These are phyloP conservation scores for Cotesia glomerata DNA, from an alignment of 1,140 invertebrate genomes.

Conservation along the genomic window DNA sequence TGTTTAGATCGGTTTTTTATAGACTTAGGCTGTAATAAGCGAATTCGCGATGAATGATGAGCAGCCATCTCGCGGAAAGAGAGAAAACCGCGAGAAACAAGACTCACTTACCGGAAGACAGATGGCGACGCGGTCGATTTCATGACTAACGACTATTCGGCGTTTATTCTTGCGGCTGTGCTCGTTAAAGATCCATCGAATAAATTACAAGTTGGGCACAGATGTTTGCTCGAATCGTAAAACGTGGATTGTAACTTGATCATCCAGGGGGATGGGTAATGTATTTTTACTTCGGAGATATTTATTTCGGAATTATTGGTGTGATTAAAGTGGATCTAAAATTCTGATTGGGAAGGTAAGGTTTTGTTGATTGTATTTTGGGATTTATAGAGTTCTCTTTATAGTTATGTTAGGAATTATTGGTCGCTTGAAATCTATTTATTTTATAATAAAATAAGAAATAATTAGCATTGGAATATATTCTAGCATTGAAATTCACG, in stretches of 20 bases:
- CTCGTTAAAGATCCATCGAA: conserved; percentile 10
- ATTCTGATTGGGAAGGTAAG: too few species aligned
- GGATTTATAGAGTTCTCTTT: too few species aligned
- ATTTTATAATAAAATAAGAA: too few species aligned
- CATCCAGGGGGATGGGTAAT: neutral
- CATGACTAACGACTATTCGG: neutral
- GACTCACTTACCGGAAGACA: neutral
- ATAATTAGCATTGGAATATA: too few species aligned
- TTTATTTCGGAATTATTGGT: too few species aligned
- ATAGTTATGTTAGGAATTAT: too few species aligned
- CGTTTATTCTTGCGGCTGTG: conserved; percentile 1
- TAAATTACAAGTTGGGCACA: neutral
- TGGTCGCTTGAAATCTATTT: too few species aligned
- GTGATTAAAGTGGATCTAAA: too few species aligned
- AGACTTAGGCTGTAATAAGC: too few species aligned
- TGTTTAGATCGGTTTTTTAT: too few species aligned
- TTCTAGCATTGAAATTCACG: too few species aligned
- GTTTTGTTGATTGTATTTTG: too few species aligned
- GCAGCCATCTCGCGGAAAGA: neutral
- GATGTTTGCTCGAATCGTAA: neutral
- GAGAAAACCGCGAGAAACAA: neutral
- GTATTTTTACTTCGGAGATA: neutral
- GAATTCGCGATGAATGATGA: neutral
- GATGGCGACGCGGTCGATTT: neutral
- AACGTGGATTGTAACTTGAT: neutral